Evolutionary conservation across 2,888 invertebrate genomes (phyloP), one percentile per base, ranked within the genome.

Genomic region (Metacarcinus magister): DNA sequence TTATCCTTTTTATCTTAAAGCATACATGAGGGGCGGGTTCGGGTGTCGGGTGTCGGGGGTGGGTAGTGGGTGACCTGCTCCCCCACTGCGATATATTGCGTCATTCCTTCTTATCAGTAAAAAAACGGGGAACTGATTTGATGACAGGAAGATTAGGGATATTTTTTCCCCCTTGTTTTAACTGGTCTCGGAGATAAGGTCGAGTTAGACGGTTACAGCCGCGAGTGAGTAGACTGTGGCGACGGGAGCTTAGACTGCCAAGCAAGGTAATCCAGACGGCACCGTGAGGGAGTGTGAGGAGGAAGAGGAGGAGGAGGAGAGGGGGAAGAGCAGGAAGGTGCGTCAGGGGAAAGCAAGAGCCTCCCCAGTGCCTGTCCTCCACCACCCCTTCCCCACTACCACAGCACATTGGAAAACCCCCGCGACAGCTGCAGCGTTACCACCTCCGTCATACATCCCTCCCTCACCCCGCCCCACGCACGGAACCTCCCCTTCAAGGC

Each of bases 371-470:
- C 92, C 48, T 19, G 28, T 92, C n/a, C 28, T 92, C 92, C 92
- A 48, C 28, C 60, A 60, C 43, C 46, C 19, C 67, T 44, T 39
- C 91, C 48, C 67, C 92, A 92, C 48, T 46, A 19, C 92, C 95
- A 44, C 95, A 44, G 32, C 95, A 67, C 43, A 60, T 82, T 93
- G 93, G 93, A 82, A 93, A 93, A 93, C 93, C 93, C 93, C n/a
- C 44, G 39, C n/a, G 46, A 46, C 93, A 75, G 92, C 32, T 32
- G 60, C 48, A 60, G 54, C 39, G 91, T 60, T 44, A 48, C 32
- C 92, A 92, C 92, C 92, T n/a, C 93, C 93, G 0, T 32, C 93
- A 67, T 1, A 32, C 87, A 87, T n/a, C 39, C 39, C 87, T 87
- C 87, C 16, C 16, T 39, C 32, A 32, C 10, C 87, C 87, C 32